Base-by-base conservation (phyloP, 2,888 invertebrate species). In the Leptopilina myrica region DNA sequence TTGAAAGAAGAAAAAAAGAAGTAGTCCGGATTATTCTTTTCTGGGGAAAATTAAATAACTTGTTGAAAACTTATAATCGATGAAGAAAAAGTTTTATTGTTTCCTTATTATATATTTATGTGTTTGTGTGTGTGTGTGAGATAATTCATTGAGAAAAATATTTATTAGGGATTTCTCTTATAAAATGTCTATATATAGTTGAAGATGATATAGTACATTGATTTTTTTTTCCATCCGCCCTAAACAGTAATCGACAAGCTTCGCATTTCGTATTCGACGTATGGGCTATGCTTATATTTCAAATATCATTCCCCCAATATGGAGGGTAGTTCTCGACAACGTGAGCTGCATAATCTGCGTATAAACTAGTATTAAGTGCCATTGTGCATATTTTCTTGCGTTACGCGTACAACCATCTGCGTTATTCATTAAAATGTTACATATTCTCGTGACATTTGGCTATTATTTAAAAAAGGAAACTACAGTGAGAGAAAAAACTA, bases 241-340 rank as follows among this genome's bases (percentile, higher is more conserved):
- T 73, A 56, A 56, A 73, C n/a, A 33, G 33, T 73, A 73, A 56
- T 69, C 33, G 73, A 73, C 73, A 73, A 73, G 56, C 56, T 9
- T 33, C n/a, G 11, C 14, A 73, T 73, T 73, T 73, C 73, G 56
- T 73, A 73, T 73, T 56, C 56, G 73, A 56, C 53, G 26, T 73
- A 73, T 73, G 56, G 73, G 26, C 73, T 33, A 73, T 56, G 73
- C 53, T 56, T 73, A 69, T 56, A 56, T 73, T 73, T 73, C 56
- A 56, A 73, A 73, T 73, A 73, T 73, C 69, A 56, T 53, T 73
- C 73, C 73, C 73, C 40, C 73, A 73, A 56, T 73, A 73, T 73
- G 56, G 53, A 73, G 73, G 73, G 73, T 73, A 73, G 33, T 73
- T 73, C 73, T 73, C 73, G 56, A 53, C 73, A 73, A 73, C 73